These are phyloP conservation scores for Phycodurus eques DNA, from an alignment of 2,113 vertebrate genomes.

Conservation along the genomic window DNA sequence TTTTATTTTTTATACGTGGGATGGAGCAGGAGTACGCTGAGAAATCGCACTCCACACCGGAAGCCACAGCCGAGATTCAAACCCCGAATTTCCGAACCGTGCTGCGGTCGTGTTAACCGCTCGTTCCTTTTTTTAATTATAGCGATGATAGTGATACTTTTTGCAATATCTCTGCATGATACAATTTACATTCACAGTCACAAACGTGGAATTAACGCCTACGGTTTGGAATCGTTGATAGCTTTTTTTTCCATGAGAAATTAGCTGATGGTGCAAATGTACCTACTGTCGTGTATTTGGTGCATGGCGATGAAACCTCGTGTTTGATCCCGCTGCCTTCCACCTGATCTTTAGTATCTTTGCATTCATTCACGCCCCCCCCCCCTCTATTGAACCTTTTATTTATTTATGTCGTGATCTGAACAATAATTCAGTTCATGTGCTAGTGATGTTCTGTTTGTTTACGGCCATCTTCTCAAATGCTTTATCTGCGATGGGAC, in stretches of 20 bases:
- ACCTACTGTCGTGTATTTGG: neutral
- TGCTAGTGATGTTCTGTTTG: constrained; percentile 13
- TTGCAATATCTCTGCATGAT: neutral
- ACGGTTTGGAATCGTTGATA: neutral
- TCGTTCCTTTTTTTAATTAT: neutral
- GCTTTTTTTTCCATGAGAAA: neutral
- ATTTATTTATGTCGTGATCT: neutral
- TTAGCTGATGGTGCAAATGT: neutral
- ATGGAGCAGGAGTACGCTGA: too few species aligned
- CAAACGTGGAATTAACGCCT: neutral
- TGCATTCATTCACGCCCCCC: neutral
- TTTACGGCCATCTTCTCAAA: constrained; percentile 11
- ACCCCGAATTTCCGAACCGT: too few species aligned
- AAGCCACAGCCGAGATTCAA: too few species aligned
- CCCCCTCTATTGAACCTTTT: neutral
- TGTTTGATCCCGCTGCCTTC: neutral
- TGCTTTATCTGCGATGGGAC: constrained; percentile 16
- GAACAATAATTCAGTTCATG: constrained; percentile 11
- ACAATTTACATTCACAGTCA: neutral
- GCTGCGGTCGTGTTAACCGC: too few species aligned
- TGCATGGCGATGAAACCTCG: neutral
- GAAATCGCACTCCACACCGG: too few species aligned
- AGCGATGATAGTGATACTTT: neutral
- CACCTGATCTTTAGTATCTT: neutral
- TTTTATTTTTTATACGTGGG: too few species aligned